Evolutionary conservation across 2,888 invertebrate species (phyloP).

Genomic region (Melangyna quadrimaculata): DNA sequence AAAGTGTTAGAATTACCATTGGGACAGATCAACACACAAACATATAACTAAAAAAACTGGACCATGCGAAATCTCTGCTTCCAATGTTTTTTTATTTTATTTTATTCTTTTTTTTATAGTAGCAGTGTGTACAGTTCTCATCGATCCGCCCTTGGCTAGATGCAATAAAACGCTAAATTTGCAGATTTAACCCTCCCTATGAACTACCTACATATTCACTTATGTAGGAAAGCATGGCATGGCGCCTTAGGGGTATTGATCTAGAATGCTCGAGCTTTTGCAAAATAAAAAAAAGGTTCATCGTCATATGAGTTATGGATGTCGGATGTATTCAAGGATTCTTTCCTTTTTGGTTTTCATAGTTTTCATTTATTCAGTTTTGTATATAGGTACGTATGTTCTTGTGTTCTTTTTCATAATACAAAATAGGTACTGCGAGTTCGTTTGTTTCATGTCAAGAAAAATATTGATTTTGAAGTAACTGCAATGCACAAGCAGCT

Average conservation of each 20-base stretch:
- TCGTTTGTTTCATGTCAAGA: slow-evolving; percentile 44
- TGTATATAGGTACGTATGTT: background rate
- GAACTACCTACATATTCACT: too few species aligned
- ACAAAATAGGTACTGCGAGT: background rate
- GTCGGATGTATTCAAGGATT: slow-evolving; percentile 21
- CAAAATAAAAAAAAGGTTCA: slow-evolving; percentile 2
- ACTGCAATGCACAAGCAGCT: slow-evolving; percentile 40
- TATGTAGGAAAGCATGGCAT: background rate
- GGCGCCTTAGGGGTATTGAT: slow-evolving; percentile 10
- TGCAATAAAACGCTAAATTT: slow-evolving; percentile 32
- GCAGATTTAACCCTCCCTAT: slow-evolving; percentile 16
- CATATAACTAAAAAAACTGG: background rate
- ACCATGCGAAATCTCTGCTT: slow-evolving; percentile 7
- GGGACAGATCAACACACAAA: background rate
- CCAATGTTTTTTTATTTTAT: background rate
- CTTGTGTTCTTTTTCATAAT: slow-evolving; percentile 15
- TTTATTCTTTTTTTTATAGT: background rate
- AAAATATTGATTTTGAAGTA: slow-evolving; percentile 67
- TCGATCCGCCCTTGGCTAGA: slow-evolving; percentile 25
- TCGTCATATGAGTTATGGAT: slow-evolving; percentile 28
- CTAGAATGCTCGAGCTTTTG: background rate
- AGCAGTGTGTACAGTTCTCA: background rate
- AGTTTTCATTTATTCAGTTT: slow-evolving; percentile 9
- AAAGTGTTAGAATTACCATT: slow-evolving; percentile 31
- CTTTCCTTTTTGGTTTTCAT: background rate